Conservation (phyloP, 2,888 invertebrate species). For the Netelia virgata region DNA sequence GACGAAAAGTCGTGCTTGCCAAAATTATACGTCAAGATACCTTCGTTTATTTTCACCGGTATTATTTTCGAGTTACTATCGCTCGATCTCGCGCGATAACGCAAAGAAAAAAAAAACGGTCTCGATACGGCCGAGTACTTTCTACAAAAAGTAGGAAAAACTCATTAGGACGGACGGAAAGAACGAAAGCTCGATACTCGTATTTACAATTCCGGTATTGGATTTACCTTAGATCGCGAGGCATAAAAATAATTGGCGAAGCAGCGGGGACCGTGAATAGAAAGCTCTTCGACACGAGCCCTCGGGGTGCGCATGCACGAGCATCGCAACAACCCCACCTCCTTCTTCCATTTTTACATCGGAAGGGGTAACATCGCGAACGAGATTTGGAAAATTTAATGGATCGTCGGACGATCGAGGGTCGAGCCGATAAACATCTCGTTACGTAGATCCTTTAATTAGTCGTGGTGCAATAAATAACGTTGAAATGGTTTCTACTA, state of each 20-base stretch:
- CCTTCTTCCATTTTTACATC: constrained; percentile 10
- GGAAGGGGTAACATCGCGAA: neutral
- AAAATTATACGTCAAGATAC: constrained; percentile 12
- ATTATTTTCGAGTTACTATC: constrained; percentile 30
- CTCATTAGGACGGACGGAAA: no score
- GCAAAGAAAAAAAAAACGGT: no score
- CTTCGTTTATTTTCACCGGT: constrained; percentile 23
- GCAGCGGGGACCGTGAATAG: neutral
- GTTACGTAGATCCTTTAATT: no score
- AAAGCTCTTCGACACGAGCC: constrained; percentile 5
- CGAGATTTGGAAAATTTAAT: neutral
- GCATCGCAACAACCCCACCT: neutral
- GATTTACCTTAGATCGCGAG: no score
- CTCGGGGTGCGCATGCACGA: constrained; percentile 48
- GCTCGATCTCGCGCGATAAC: no score
- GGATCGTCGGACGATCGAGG: neutral
- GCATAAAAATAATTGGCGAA: no score
- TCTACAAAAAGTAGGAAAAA: no score
- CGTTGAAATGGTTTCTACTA: neutral
- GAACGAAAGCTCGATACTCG: no score
- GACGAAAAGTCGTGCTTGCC: constrained; percentile 80
- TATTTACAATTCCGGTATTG: no score
- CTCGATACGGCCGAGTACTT: no score
- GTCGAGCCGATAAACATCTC: neutral
- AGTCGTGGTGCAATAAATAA: no score